These are phyloP conservation scores for Camponotus fellah DNA, from an alignment of 2,888 invertebrate species.

Conservation along the genomic window DNA sequence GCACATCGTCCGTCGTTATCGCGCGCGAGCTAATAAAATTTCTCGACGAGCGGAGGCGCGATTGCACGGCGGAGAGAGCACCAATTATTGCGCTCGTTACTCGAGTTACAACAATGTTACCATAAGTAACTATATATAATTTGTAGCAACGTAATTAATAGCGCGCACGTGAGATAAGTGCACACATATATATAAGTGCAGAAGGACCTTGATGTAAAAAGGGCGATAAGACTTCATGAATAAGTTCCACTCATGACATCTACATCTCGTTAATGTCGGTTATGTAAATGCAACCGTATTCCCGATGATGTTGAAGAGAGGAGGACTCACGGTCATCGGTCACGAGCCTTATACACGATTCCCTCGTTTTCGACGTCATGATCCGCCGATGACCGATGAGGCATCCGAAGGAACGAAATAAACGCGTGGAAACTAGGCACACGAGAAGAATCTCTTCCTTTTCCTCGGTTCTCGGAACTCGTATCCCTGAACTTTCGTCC, in stretches of 20 bases:
- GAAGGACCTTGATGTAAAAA: not conserved
- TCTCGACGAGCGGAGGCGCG: not conserved
- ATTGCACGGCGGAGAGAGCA: constrained; percentile 3
- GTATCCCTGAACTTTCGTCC: constrained; percentile 49
- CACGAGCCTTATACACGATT: not conserved
- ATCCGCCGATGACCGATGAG: constrained; percentile 24
- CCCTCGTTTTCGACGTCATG: not conserved
- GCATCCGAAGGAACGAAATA: constrained; percentile 9
- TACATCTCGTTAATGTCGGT: not conserved
- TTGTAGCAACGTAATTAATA: not conserved
- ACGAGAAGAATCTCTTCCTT: not conserved
- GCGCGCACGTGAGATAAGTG: not conserved
- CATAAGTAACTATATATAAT: constrained; percentile 9
- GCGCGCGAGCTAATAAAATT: constrained; percentile 35
- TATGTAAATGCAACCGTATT: constrained; percentile 1
- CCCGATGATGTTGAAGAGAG: not conserved
- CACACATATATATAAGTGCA: not conserved
- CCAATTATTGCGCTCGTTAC: constrained; percentile 53
- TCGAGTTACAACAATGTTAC: constrained; percentile 15
- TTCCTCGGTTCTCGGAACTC: constrained; percentile 40
- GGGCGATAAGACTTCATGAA: not conserved
- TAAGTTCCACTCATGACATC: not conserved
- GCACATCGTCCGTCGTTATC: constrained; percentile 15
- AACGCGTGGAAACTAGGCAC: constrained; percentile 2
- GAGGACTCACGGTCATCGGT: not conserved